Evolutionary conservation across 2,888 invertebrate species (phyloP).

Genomic region (Teleiodes luculella): DNA sequence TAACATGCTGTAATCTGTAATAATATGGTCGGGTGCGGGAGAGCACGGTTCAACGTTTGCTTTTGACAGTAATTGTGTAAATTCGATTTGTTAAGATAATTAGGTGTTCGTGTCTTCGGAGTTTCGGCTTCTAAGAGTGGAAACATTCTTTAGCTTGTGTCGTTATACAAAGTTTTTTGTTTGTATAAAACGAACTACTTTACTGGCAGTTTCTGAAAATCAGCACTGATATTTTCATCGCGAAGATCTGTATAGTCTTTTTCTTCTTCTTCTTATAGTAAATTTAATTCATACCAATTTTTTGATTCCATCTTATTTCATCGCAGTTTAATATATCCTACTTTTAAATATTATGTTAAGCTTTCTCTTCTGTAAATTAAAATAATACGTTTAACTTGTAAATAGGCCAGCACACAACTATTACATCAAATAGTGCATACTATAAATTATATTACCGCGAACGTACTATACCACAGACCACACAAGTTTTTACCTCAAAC

Average conservation of each 20-base stretch:
- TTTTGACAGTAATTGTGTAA: slow-evolving; percentile 32
- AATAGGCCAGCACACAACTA: neutral
- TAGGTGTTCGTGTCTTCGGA: slow-evolving; percentile 13
- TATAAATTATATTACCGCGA: too few relatives aligned
- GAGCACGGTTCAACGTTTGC: slow-evolving; percentile 16
- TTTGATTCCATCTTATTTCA: too few relatives aligned
- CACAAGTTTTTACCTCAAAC: neutral
- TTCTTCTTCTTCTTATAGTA: too few relatives aligned
- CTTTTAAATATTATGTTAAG: too few relatives aligned
- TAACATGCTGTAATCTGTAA: slow-evolving; percentile 19
- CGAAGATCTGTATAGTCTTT: too few relatives aligned
- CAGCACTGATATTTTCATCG: too few relatives aligned
- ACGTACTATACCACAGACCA: neutral
- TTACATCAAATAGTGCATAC: neutral
- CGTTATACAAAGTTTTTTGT: neutral
- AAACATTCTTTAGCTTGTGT: neutral
- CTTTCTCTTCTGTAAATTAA: too few relatives aligned
- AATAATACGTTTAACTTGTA: neutral
- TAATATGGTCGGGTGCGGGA: neutral
- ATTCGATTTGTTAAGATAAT: slow-evolving; percentile 26
- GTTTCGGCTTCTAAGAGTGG: neutral
- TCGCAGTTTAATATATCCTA: too few relatives aligned
- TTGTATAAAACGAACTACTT: too few relatives aligned
- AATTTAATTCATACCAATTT: too few relatives aligned
- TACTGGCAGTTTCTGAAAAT: too few relatives aligned